Percentiles rank a stretch among this genome's conserved stretches.
Evolutionary conservation across 2,113 vertebrate species (phyloP).

Genomic region (Xenus cinereus): DNA sequence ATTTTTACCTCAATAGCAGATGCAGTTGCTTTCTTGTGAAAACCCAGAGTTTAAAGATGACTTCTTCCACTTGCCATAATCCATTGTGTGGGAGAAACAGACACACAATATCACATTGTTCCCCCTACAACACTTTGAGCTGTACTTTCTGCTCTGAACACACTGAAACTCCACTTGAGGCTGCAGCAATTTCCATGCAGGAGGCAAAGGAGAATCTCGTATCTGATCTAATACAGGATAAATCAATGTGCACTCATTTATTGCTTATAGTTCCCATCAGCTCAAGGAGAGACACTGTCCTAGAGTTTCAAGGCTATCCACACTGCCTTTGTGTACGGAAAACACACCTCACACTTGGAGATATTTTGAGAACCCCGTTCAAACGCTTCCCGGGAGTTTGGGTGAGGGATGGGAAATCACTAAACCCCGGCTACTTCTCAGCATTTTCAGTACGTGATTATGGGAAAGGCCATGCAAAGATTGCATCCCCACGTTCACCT

Average conservation of each 20-base stretch:
- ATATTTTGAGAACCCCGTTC: background rate
- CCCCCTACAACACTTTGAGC: background rate
- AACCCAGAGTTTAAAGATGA: constrained; percentile 38
- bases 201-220: constrained; percentile 46
- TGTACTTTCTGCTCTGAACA: constrained; percentile 54
- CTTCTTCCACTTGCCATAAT: constrained; percentile 38
- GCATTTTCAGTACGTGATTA: background rate
- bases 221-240: constrained; percentile 42
- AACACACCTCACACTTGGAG: background rate
- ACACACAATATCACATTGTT: constrained; percentile 41
- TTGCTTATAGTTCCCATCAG: constrained; percentile 33
- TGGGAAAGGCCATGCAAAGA: background rate
- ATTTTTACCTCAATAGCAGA: constrained; percentile 13
- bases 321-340: background rate
- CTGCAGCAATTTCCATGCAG: constrained; percentile 53
- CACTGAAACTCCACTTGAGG: constrained; percentile 41
- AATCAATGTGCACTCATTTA: constrained; percentile 39
- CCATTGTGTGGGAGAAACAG: constrained; percentile 40
- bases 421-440: background rate
- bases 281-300: constrained; percentile 55
- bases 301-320: constrained; percentile 50
- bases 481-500: background rate
- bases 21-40: constrained; percentile 23
- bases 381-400: background rate
- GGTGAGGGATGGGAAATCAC: background rate